These are phyloP conservation scores for Poecile montanus DNA, from an alignment of 2,797 vertebrate species.

Conservation along the genomic window DNA sequence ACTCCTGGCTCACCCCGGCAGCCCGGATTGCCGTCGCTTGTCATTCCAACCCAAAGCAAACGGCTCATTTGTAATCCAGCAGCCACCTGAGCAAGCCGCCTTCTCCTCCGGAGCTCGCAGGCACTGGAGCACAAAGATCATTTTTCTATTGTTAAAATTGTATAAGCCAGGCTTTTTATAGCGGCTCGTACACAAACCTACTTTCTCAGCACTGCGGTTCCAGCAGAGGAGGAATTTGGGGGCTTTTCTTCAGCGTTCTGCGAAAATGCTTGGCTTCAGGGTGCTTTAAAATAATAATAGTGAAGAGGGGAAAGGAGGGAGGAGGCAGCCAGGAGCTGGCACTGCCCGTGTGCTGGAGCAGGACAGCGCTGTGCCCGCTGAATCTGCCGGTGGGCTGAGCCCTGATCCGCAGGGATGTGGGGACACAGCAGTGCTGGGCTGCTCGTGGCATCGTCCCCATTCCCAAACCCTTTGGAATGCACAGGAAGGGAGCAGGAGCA, in stretches of 20 bases:
- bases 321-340: background rate
- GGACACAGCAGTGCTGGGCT: rapidly evolving
- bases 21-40: slow-evolving; percentile 82
- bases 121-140: slow-evolving; percentile 78
- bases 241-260: slow-evolving; percentile 43
- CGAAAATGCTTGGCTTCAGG: slow-evolving; percentile 62
- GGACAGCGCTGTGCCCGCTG: rapidly evolving
- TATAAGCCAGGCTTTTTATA: slow-evolving; percentile 75
- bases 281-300: slow-evolving; percentile 44
- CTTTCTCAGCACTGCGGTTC: slow-evolving; percentile 17
- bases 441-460: rapidly evolving
- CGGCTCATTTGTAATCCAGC: slow-evolving; percentile 79
- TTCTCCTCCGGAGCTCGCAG: slow-evolving; percentile 70
- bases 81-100: slow-evolving; percentile 79
- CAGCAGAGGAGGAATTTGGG: slow-evolving; percentile 52
- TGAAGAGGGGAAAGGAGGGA: background rate
- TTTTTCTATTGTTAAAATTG: slow-evolving; percentile 79
- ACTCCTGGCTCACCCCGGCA: slow-evolving; percentile 73
- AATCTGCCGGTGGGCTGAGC: background rate
- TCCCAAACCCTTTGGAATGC: background rate
- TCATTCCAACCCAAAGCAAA: slow-evolving; percentile 87
- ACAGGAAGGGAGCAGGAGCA: background rate
- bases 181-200: slow-evolving; percentile 62
- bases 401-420: background rate
- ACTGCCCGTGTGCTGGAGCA: background rate